Percentiles rank a stretch among this genome's conserved stretches.
These are phyloP conservation scores for Hermaeophaga mercurialis DNA, from an alignment of 2,888 invertebrate species.

Conservation along the genomic window DNA sequence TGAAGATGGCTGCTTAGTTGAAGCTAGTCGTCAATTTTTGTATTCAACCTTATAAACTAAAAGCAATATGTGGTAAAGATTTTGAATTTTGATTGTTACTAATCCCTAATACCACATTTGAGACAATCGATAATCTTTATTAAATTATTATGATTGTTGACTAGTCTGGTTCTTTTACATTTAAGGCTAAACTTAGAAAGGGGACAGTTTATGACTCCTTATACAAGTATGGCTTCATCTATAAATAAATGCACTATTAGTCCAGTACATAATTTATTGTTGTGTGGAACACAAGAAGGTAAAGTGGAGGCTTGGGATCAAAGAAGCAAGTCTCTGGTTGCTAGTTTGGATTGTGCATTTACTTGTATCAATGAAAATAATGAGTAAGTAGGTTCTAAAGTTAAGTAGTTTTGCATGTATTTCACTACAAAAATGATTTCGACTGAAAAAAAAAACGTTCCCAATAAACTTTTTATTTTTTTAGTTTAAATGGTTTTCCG, in stretches of 20 bases:
- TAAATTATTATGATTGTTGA: no score
- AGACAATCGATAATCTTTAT: no score
- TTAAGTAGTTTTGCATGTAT: conserved; percentile 42
- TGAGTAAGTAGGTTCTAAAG: conserved; percentile 55
- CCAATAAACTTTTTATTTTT: no score
- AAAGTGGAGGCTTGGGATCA: conserved; percentile 98
- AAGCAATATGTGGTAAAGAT: no score
- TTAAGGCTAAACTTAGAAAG: conserved; percentile 88
- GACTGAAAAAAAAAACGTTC: no score
- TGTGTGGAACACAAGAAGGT: conserved; percentile 88
- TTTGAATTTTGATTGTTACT: no score
- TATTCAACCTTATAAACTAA: no score
- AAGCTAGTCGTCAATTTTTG: no score
- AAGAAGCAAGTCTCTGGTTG: conserved; percentile 75
- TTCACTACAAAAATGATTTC: no score
- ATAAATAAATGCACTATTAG: conserved; percentile 87
- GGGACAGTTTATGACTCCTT: conserved; percentile 91
- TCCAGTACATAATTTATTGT: conserved; percentile 84
- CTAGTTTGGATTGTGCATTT: conserved; percentile 82
- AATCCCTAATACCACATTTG: no score
- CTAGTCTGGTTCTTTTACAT: no score
- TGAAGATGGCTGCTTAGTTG: no score
- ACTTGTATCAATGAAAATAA: conserved; percentile 64
- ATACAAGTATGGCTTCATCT: conserved; percentile 72
- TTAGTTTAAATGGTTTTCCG: conserved; percentile 69